phyloP scores from a whole-genome alignment of 2,797 vertebrate species.

The Valencia hispanica region DNA sequence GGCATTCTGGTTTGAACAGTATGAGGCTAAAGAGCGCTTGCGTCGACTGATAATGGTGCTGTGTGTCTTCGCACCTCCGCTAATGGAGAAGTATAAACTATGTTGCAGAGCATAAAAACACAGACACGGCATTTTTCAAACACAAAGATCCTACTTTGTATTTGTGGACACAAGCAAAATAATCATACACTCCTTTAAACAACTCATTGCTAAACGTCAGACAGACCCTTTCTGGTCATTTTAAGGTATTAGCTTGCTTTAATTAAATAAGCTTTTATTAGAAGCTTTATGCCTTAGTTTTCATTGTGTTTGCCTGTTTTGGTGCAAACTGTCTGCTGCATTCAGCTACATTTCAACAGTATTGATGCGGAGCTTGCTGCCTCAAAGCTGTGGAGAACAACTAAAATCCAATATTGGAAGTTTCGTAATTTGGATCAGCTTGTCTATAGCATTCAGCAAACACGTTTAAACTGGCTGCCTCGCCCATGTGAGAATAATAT shows the following conservation, averaged over 20 bases:
- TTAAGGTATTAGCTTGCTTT: background rate
- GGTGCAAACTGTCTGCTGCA: constrained; percentile 17
- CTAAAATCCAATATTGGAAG: constrained; percentile 48
- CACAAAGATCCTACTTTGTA: background rate
- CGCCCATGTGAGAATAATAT: constrained; percentile 17
- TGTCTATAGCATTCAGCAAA: constrained; percentile 39
- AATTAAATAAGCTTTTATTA: constrained; percentile 1
- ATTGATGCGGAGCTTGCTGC: constrained; percentile 28
- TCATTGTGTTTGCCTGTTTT: constrained; percentile 9
- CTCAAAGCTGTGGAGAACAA: constrained; percentile 41
- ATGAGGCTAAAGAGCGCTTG: too few species aligned
- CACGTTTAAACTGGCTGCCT: constrained; percentile 30
- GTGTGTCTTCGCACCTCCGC: too few species aligned
- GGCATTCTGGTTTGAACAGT: too few species aligned
- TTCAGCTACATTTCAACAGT: constrained; percentile 21
- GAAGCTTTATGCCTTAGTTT: background rate
- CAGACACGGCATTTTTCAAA: background rate
- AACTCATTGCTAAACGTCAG: background rate
- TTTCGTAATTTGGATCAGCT: constrained; percentile 32
- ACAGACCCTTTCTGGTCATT: background rate
- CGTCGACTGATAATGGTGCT: too few species aligned
- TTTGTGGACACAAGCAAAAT: background rate
- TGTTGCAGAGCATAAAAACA: background rate
- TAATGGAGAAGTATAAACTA: too few species aligned
- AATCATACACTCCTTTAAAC: background rate